phyloP scores from a whole-genome alignment of 2,113 vertebrate species.

The Clarias gariepinus region DNA sequence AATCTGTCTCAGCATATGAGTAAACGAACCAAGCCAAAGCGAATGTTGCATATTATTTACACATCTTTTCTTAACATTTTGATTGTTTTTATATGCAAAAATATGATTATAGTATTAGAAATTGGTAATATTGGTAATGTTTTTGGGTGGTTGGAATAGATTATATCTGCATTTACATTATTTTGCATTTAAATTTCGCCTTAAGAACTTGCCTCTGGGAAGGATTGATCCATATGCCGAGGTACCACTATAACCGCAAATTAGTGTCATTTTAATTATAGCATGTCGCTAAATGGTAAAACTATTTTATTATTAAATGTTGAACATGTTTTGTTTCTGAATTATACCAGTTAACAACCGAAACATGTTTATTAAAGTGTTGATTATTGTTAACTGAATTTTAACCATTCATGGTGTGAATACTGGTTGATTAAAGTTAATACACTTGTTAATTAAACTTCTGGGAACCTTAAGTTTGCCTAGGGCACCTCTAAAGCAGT shows the following conservation, averaged over 20 bases:
- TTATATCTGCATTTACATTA: too few relatives aligned
- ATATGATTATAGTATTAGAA: too few relatives aligned
- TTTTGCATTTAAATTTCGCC: too few relatives aligned
- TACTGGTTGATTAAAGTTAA: neutral
- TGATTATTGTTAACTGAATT: neutral
- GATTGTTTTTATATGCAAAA: too few relatives aligned
- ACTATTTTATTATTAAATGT: neutral
- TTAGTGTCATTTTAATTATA: neutral
- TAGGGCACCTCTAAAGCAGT: neutral
- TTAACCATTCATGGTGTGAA: neutral
- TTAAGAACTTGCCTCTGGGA: too few relatives aligned
- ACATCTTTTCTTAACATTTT: too few relatives aligned
- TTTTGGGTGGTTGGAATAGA: too few relatives aligned
- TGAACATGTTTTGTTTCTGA: neutral
- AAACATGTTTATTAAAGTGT: neutral
- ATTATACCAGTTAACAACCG: neutral
- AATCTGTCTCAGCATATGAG: too few relatives aligned
- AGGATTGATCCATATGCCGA: too few relatives aligned
- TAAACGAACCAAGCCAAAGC: too few relatives aligned
- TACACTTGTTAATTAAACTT: neutral
- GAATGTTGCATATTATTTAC: too few relatives aligned
- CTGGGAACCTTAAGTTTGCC: neutral
- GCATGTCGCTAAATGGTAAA: neutral
- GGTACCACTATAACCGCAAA: neutral
- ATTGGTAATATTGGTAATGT: too few relatives aligned